Conservation (phyloP, 1,140 invertebrate species). For the Maniola jurtina region DNA sequence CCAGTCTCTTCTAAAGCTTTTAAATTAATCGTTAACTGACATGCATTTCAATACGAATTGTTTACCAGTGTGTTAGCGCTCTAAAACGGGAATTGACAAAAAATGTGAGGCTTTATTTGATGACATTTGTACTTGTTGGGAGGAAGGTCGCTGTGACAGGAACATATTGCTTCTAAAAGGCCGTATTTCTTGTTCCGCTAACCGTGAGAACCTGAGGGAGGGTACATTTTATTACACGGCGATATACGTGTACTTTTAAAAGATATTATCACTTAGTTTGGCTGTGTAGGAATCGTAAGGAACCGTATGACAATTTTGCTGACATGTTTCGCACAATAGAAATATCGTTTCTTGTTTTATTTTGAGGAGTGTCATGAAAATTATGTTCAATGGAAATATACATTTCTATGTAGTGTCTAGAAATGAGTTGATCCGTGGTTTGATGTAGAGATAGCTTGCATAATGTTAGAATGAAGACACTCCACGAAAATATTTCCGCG, state of each 20-base stretch:
- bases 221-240: slow-evolving; percentile 1
- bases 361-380: too few relatives aligned
- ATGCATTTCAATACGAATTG: too few relatives aligned
- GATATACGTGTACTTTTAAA: not conserved
- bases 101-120: not conserved
- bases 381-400: too few relatives aligned
- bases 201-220: not conserved
- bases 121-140: not conserved
- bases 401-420: too few relatives aligned
- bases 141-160: not conserved
- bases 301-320: not conserved
- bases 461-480: too few relatives aligned
- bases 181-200: not conserved
- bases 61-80: not conserved
- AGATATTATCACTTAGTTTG: not conserved
- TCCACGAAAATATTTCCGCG: too few relatives aligned
- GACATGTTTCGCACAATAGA: not conserved
- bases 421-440: too few relatives aligned
- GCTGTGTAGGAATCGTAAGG: not conserved
- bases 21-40: too few relatives aligned
- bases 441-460: too few relatives aligned
- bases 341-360: not conserved
- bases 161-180: slow-evolving; percentile 11
- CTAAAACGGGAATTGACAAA: not conserved
- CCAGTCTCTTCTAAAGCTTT: too few relatives aligned